These are phyloP conservation scores for Temnothorax curvispinosus DNA, from an alignment of 1,140 invertebrate genomes.

Conservation along the genomic window DNA sequence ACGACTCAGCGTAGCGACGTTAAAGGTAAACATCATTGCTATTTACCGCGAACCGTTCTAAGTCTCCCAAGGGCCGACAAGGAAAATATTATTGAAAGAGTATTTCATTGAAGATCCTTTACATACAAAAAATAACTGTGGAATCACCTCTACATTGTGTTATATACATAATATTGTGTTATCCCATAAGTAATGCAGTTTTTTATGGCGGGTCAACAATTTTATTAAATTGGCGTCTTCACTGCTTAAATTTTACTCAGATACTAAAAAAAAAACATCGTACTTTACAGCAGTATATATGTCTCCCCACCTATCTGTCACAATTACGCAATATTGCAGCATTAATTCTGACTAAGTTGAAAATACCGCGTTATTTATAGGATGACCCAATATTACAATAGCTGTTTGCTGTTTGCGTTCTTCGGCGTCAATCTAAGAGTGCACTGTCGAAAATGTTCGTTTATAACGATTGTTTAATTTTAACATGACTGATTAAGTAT, in stretches of 20 bases:
- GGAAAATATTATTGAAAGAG: constrained; percentile 65
- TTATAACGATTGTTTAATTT: not conserved
- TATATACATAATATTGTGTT: too few relatives aligned
- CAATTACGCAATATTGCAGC: too few relatives aligned
- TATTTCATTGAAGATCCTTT: constrained; percentile 43
- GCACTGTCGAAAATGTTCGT: not conserved
- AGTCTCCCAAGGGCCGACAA: not conserved
- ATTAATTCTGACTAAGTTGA: too few relatives aligned
- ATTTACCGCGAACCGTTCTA: constrained; percentile 67
- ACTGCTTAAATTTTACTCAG: too few relatives aligned
- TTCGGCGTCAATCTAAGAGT: not conserved
- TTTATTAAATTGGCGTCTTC: too few relatives aligned
- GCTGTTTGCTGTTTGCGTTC: constrained; percentile 10
- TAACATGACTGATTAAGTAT: not conserved
- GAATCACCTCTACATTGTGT: not conserved
- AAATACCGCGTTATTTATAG: too few relatives aligned
- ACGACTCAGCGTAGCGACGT: constrained; percentile 59
- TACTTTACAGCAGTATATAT: too few relatives aligned
- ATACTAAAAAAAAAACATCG: too few relatives aligned
- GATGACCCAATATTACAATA: constrained; percentile 17
- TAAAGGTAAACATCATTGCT: constrained; percentile 73
- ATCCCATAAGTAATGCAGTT: too few relatives aligned
- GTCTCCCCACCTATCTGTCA: too few relatives aligned
- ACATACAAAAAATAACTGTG: constrained; percentile 3
- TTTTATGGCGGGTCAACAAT: too few relatives aligned